Base-by-base conservation (phyloP, 2,888 invertebrate species). In the Apamea epomidion region DNA sequence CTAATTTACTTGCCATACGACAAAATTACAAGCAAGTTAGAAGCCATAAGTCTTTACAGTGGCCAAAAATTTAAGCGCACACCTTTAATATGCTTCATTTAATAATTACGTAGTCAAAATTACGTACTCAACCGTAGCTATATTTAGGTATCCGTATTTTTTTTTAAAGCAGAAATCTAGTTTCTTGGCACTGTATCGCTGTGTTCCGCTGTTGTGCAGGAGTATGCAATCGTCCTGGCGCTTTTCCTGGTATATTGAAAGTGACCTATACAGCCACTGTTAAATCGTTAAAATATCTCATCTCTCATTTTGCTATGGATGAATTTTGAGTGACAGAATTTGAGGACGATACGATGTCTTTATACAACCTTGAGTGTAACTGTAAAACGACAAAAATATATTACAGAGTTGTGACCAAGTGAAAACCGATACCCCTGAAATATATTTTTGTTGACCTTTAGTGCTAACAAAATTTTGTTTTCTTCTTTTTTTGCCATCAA, bases 401-500 rank as follows among this genome's bases (percentile, higher is more conserved):
- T 75, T 45, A 37, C 45, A 25, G 45, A 48, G 54, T 65, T 42
- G 29, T 76, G 62, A 54, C 32, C 45, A 72, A 81, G 12, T 37
- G 45, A 16, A 58, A 65, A 48, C 42, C 48, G n/a, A 37, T 21
- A 25, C 12, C 16, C 21, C 32, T 79, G 64, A 54, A 77, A 84
- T 69, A 81, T 84, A 72, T 62, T 84, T 81, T 54, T 58, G 68
- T 65, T 78, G 14, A 32, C 2, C 58, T 70, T 85, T 68, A 75
- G 62, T 75, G 71, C 69, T 86, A 83, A 81, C 64, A 76, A 69
- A 69, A 69, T 79, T 60, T 64, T 68, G 29, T 87, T 81, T 81
- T 84, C 79, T 84, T 74, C 21, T 73, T 79, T 74, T 80, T 81
- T 87, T 83, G 87, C 84, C 78, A 72, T 83, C 87, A 70, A 62